phyloP scores from a whole-genome alignment of 2,888 invertebrate genomes.

The Andrena flavipes region DNA sequence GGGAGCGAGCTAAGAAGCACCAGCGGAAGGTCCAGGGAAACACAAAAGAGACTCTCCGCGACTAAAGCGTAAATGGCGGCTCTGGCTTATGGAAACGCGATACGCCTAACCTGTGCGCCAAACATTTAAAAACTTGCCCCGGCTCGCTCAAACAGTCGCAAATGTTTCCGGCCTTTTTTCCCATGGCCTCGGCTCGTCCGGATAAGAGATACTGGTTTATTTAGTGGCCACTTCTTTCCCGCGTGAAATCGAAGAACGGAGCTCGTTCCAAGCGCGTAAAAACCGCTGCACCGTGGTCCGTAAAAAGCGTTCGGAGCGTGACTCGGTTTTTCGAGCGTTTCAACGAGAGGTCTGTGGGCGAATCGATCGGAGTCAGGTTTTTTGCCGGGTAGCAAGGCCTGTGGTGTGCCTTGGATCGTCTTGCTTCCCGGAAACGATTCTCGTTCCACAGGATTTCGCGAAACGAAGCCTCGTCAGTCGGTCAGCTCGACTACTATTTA shows the following conservation, averaged over 20 bases:
- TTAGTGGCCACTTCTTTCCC: background rate
- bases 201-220: too few relatives aligned
- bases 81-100: conserved; percentile 60
- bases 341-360: conserved; percentile 3
- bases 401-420: background rate
- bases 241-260: conserved; percentile 8
- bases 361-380: background rate
- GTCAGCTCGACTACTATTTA: conserved; percentile 55
- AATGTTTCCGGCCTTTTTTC: too few relatives aligned
- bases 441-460: conserved; percentile 49
- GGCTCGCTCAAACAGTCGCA: too few relatives aligned
- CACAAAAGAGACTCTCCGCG: conserved; percentile 60
- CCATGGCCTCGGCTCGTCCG: too few relatives aligned
- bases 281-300: background rate
- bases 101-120: conserved; percentile 18
- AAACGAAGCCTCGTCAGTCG: conserved; percentile 38
- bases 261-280: conserved; percentile 1
- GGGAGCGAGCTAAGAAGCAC: conserved; percentile 51
- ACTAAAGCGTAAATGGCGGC: conserved; percentile 32
- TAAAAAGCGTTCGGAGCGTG: conserved; percentile 19
- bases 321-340: conserved; percentile 7
- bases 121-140: too few relatives aligned
- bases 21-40: conserved; percentile 41
- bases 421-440: conserved; percentile 60
- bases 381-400: conserved; percentile 14